Conservation (phyloP, 2,113 vertebrate species). For the Ctenodactylus gundi region DNA sequence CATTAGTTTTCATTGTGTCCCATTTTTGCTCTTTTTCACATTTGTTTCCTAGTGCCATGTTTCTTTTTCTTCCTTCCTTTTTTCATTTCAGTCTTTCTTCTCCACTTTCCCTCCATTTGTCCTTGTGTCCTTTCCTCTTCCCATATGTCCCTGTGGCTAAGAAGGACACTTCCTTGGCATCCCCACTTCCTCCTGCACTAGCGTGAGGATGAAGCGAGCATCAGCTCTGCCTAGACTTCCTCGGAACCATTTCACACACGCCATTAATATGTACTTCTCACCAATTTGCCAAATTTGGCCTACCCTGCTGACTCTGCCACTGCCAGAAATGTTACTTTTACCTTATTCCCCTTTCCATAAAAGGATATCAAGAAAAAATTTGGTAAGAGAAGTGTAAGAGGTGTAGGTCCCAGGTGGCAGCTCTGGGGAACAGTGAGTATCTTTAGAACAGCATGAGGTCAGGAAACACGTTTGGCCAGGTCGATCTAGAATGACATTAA, state of each 20-base stretch:
- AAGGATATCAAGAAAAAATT: neutral
- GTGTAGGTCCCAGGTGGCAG: neutral
- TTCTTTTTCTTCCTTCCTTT: neutral
- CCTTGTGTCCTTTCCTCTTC: neutral
- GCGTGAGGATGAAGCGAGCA: neutral
- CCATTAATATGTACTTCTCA: neutral
- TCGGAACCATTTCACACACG: neutral
- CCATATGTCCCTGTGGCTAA: neutral
- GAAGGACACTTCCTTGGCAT: neutral
- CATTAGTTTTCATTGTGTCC: neutral
- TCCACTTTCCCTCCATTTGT: neutral
- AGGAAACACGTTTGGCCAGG: neutral
- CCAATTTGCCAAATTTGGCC: neutral
- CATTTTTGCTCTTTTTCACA: neutral
- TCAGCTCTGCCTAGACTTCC: neutral
- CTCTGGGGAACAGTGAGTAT: neutral
- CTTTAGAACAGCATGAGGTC: neutral
- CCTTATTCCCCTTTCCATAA: neutral
- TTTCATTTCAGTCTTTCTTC: neutral
- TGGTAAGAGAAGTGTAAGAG: neutral
- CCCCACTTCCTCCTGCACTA: neutral
- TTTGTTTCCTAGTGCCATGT: neutral
- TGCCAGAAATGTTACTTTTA: neutral
- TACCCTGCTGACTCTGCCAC: neutral
- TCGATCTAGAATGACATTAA: neutral